Percentiles rank a stretch among this genome's conserved stretches.
phyloP scores from a whole-genome alignment of 2,797 vertebrate genomes.

The Tokudaia muenninki region DNA sequence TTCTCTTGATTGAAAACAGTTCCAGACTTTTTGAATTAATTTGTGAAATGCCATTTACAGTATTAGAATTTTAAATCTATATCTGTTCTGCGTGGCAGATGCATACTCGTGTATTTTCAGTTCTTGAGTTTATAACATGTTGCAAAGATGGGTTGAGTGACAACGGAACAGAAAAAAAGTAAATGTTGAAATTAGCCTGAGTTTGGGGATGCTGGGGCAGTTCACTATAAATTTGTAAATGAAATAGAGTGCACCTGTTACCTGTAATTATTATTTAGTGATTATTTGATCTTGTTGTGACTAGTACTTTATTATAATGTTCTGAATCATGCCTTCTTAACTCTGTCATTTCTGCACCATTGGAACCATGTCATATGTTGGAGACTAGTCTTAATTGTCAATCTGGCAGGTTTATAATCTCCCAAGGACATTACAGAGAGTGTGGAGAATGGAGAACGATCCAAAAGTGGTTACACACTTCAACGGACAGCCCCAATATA shows the following conservation, averaged over 20 bases:
- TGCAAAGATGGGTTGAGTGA: not conserved
- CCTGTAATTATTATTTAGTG: not conserved
- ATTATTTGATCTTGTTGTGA: not conserved
- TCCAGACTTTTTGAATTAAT: conserved; percentile 69
- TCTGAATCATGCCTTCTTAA: not conserved
- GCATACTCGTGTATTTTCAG: not conserved
- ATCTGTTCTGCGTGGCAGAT: not conserved
- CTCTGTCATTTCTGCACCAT: not conserved
- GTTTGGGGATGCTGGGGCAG: not conserved
- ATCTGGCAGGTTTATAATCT: not conserved
- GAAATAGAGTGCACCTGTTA: not conserved
- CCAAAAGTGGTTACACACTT: not conserved
- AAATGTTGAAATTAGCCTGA: not conserved
- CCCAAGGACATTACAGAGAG: not conserved
- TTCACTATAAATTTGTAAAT: not conserved
- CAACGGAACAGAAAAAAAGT: not conserved
- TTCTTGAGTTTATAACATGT: not conserved
- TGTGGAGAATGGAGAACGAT: not conserved
- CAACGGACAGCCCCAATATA: not conserved
- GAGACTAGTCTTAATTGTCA: not conserved
- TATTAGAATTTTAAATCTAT: conserved; percentile 59
- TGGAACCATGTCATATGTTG: not conserved
- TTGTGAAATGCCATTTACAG: conserved; percentile 62
- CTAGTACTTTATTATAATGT: not conserved
- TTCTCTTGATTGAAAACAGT: conserved; percentile 78